A percentile compares a stretch with the other conserved stretches of the same genome.
These are phyloP conservation scores for Gambusia affinis DNA, from an alignment of 2,113 vertebrate species.

Conservation along the genomic window DNA sequence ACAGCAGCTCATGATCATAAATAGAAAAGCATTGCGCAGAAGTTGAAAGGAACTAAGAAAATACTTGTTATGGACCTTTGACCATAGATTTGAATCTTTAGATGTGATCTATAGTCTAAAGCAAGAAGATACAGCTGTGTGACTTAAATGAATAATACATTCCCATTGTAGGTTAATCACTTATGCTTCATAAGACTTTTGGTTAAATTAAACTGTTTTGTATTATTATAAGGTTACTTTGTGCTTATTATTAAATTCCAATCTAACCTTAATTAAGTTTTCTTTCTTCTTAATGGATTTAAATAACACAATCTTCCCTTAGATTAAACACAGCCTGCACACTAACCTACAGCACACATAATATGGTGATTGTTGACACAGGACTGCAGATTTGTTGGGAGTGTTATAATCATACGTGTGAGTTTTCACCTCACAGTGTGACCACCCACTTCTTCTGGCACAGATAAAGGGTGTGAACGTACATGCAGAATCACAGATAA, in stretches of 20 bases:
- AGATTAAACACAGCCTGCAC: not conserved
- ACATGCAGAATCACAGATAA: conserved; percentile 18
- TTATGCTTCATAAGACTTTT: no score
- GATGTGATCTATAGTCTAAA: no score
- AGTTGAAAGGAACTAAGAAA: no score
- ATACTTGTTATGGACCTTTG: no score
- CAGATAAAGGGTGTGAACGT: conserved; percentile 10
- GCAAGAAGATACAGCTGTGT: no score
- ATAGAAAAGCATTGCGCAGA: no score
- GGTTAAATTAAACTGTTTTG: no score
- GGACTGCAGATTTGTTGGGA: conserved; percentile 5
- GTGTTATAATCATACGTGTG: conserved; percentile 13
- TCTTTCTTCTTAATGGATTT: not conserved
- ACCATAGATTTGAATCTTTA: no score
- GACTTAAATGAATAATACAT: no score
- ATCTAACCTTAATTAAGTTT: not conserved
- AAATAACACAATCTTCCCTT: not conserved
- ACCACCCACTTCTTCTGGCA: conserved; percentile 43
- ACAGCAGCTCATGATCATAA: no score
- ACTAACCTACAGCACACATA: not conserved
- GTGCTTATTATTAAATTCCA: not conserved
- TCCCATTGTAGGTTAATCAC: no score
- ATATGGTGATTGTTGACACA: not conserved
- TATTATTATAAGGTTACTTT: not conserved
- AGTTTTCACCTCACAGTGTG: conserved; percentile 29